These are phyloP conservation scores for Aphelinus certus DNA, from an alignment of 1,140 invertebrate species.

Conservation along the genomic window DNA sequence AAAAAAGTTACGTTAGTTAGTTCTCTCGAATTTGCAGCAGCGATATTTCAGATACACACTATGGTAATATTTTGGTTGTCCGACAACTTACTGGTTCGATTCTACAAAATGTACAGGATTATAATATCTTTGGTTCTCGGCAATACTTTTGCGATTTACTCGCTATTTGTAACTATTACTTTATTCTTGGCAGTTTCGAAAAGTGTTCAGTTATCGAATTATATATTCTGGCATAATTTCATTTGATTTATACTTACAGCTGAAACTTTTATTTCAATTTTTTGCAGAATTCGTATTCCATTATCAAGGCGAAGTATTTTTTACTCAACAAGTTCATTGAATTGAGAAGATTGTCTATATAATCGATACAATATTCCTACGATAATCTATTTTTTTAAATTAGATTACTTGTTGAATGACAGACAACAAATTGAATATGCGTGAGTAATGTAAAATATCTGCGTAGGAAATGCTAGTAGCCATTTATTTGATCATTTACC, in stretches of 20 bases:
- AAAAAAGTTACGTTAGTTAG: slow-evolving; percentile 8
- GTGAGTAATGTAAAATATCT: too few relatives aligned
- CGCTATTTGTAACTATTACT: background rate
- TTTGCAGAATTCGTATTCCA: too few relatives aligned
- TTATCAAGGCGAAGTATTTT: too few relatives aligned
- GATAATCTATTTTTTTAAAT: too few relatives aligned
- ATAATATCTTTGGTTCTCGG: slow-evolving; percentile 37
- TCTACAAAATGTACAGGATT: slow-evolving; percentile 41
- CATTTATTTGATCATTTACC: too few relatives aligned
- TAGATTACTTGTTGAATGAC: too few relatives aligned
- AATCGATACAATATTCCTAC: background rate
- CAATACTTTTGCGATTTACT: slow-evolving; percentile 21
- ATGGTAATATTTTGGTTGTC: slow-evolving; percentile 15
- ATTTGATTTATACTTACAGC: too few relatives aligned
- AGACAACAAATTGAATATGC: too few relatives aligned
- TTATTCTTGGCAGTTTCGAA: slow-evolving; percentile 12
- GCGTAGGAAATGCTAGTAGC: too few relatives aligned
- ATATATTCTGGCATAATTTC: background rate
- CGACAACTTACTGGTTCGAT: slow-evolving; percentile 26
- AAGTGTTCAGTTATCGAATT: background rate
- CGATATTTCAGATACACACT: slow-evolving; percentile 30
- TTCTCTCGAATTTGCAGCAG: background rate
- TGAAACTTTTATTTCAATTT: too few relatives aligned
- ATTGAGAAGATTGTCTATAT: slow-evolving; percentile 1
- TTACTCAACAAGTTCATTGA: too few relatives aligned